Base-by-base conservation (phyloP, 2,888 invertebrate species). In the Drosophila koepferae region DNA sequence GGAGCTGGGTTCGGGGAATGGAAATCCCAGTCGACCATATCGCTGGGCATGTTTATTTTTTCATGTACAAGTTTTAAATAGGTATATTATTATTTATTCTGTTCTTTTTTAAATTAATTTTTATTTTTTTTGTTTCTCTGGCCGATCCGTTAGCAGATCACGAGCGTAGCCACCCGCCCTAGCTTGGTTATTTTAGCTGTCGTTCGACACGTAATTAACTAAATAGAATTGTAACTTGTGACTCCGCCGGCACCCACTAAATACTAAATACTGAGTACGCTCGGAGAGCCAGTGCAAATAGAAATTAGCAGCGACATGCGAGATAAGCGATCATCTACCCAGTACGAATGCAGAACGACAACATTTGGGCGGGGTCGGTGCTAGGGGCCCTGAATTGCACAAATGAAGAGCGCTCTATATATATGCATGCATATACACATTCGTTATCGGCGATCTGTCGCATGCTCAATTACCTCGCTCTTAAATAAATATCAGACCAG, bases 241-340 rank as follows among this genome's bases (percentile, higher is more conserved):
- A 56, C 63, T 53, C 66, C 66, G 51, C 16, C 7, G 10, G 34
- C 41, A 53, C 31, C 44, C 28, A 36, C 18, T 34, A 34, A 43
- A 23, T 16, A 51, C 34, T 28, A 40, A 23, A 0, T 12, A 38
- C 23, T n/a, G 40, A 23, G 20, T n/a, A 41, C 41, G 53, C 61
- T 54, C 60, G 23, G 18, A 49, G 36, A 18, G 31, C 68, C 72
- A 55, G 43, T 10, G 38, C 67, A 73, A 76, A 80, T 77, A 80
- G 73, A 88, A 88, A 84, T 84, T 83, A 83, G 67, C 56, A 40
- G 67, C 72, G 74, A 88, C 84, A 88, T 83, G 84, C 76, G 71
- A 84, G 89, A 84, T 86, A 84, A 86, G 84, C 61, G 60, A 77
- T 77, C 73, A 72, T 48, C 68, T 70, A 69, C 74, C 70, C 20